A percentile compares a stretch with the other conserved stretches of the same genome.
These are phyloP conservation scores for Ormyrus labotus DNA, from an alignment of 2,888 invertebrate species.

Conservation along the genomic window DNA sequence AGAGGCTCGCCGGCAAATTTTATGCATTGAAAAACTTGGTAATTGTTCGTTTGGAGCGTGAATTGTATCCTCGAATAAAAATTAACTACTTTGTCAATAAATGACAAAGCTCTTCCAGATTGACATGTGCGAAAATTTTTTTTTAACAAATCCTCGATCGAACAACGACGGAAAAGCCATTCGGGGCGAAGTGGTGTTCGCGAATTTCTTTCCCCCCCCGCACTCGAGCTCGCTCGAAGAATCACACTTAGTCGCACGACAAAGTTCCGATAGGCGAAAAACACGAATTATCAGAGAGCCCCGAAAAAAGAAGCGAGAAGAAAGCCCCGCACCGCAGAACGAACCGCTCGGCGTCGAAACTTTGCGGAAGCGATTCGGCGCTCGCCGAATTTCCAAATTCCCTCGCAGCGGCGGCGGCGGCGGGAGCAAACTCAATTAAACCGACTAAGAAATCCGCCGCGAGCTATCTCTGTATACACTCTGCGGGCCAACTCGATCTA, in stretches of 20 bases:
- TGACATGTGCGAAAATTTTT: too few species aligned
- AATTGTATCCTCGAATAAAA: too few species aligned
- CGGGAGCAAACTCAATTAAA: slow-evolving; percentile 49
- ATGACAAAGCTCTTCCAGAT: too few species aligned
- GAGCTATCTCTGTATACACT: background rate
- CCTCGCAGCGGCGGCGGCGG: background rate
- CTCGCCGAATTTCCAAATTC: slow-evolving; percentile 24
- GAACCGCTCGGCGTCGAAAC: slow-evolving; percentile 2
- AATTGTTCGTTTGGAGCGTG: background rate
- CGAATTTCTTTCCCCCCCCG: too few species aligned
- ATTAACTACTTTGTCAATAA: too few species aligned
- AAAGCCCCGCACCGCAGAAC: background rate
- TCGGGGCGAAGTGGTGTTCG: too few species aligned
- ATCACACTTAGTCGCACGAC: too few species aligned
- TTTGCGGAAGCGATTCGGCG: background rate
- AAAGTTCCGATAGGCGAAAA: background rate
- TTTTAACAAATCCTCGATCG: too few species aligned
- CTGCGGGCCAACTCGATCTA: slow-evolving; percentile 9
- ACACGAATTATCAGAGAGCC: background rate
- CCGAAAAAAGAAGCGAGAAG: too few species aligned
- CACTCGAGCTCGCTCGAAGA: too few species aligned
- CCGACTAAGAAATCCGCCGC: slow-evolving; percentile 35
- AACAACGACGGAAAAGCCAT: too few species aligned
- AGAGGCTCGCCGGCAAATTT: slow-evolving; percentile 10
- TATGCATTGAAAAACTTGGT: slow-evolving; percentile 4